Evolutionary conservation across 2,888 invertebrate genomes (phyloP).

Genomic region (Pycnomerus fuliginosus): DNA sequence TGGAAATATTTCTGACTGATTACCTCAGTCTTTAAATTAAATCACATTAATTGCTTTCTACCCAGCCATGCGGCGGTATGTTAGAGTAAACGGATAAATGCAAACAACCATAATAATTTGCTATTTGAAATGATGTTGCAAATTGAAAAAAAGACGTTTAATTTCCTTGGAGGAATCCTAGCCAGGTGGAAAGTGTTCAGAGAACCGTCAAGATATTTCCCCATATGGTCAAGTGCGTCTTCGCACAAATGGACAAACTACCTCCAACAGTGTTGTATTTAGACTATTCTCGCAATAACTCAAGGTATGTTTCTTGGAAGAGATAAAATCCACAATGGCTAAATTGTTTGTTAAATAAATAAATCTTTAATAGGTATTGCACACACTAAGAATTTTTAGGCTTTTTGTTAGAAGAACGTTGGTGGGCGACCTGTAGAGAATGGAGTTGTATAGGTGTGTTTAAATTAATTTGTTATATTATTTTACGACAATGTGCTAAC

Average conservation of each 20-base stretch:
- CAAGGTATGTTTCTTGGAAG: constrained; percentile 38
- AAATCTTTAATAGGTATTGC: neutral
- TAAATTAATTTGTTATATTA: neutral
- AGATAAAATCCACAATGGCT: neutral
- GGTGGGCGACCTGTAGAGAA: neutral
- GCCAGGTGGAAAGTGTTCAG: constrained; percentile 46
- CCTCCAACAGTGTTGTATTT: constrained; percentile 43
- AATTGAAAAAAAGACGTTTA: constrained; percentile 1
- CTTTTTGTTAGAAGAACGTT: neutral
- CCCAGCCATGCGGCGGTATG: no score
- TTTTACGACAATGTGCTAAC: no score
- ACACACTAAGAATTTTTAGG: neutral
- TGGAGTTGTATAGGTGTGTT: neutral
- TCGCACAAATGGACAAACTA: constrained; percentile 41
- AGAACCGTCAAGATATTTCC: constrained; percentile 39
- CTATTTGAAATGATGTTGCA: no score
- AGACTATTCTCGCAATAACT: constrained; percentile 46
- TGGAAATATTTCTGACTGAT: no score
- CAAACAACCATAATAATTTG: no score
- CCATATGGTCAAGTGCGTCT: constrained; percentile 41
- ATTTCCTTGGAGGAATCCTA: constrained; percentile 36
- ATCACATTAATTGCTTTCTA: no score
- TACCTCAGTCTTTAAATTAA: no score
- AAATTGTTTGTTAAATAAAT: constrained; percentile 6
- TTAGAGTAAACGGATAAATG: no score